Percentiles rank a stretch among this genome's conserved stretches.
Conservation (phyloP, 2,888 invertebrate genomes). For the Vesta saturnalis region DNA sequence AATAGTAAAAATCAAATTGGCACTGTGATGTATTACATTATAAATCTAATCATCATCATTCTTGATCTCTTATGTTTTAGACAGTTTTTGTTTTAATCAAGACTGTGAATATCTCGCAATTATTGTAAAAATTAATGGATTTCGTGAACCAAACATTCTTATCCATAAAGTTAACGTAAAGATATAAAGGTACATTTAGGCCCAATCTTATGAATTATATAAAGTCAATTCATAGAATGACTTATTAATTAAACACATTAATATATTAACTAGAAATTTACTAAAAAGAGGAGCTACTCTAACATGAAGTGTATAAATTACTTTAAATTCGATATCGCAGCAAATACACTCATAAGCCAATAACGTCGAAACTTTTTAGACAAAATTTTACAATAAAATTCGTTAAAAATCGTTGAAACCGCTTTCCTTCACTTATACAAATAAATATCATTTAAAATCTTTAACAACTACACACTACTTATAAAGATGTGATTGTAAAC, state of each 20-base stretch:
- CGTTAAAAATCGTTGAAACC: conserved; percentile 46
- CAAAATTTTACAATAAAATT: conserved; percentile 34
- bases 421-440: conserved; percentile 10
- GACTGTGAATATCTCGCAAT: no score
- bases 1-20: no score
- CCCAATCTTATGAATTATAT: conserved; percentile 37
- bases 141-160: not conserved
- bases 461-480: not conserved
- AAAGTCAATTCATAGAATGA: conserved; percentile 59
- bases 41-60: no score
- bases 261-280: conserved; percentile 55
- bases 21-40: no score
- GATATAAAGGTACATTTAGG: conserved; percentile 31
- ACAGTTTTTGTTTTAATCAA: no score
- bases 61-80: no score
- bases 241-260: conserved; percentile 49
- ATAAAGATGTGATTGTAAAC: conserved; percentile 7
- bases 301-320: conserved; percentile 59
- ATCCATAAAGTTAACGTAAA: conserved; percentile 15
- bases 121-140: no score
- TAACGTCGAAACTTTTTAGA: conserved; percentile 38
- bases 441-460: not conserved
- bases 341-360: conserved; percentile 56
- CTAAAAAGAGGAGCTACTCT: conserved; percentile 58
- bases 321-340: conserved; percentile 59